Evolutionary conservation across 2,113 vertebrate species (phyloP), one percentile per base, ranked within the genome.

Genomic region (Anarhynchus alexandrinus): DNA sequence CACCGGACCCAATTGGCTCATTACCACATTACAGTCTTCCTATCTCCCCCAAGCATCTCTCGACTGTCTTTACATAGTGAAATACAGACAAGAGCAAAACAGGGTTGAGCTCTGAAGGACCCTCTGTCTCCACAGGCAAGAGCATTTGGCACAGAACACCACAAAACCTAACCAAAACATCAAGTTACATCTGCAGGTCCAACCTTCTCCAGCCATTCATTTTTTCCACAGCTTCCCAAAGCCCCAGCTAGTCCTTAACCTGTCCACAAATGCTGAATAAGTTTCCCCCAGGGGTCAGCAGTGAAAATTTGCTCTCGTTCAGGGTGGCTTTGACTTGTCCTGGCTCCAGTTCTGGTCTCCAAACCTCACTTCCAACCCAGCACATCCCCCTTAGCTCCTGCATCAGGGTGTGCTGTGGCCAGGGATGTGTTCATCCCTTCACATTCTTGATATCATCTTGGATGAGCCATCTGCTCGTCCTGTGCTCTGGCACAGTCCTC

Each of bases 261-360:
- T 5, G 11, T 15, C 57, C 32, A 14, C 8, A 7, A 45, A 58
- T 0, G 2, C 19, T 1, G 1, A 85, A 34, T 9, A 67, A 17
- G 27, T 10, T 27, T 4, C 15, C 6, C 16, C 13, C 25, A 55
- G 57, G 25, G 10, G 57, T 85, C 52, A 58, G 62, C 58, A 59
- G 19, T 36, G 23, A 43, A 73, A 55, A 27, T 25, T 40, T 22
- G 4, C 15, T 59, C 29, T 30, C 22, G 21, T n/a, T 86, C 61
- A 5, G 1, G 15, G 32, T 25, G 15, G 14, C 10, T 21, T 20
- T 45, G 11, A 72, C 8, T 59, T 32, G 30, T 5, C 21, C 34
- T 13, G 8, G 25, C 72, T 65, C 26, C 72, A 43, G 20, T 45
- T 83, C 67, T 52, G 25, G 7, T 54, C 52, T 67, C 83, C 70